Conservation (phyloP, 2,797 vertebrate genomes). For the Ciconia nigra region DNA sequence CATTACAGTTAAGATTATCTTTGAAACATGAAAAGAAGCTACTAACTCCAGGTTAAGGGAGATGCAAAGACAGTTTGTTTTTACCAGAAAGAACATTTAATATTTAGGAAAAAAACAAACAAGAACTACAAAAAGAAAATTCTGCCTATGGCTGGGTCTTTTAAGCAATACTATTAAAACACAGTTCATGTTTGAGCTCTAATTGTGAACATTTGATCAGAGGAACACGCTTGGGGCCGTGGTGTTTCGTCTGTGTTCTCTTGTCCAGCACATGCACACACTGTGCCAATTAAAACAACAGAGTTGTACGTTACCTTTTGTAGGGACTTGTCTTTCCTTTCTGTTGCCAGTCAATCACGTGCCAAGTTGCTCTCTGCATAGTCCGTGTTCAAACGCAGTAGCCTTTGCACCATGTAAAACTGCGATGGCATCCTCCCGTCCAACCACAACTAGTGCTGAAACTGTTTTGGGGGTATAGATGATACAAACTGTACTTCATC, state of each 20-base stretch:
- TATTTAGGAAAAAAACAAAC: not conserved
- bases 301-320: not conserved
- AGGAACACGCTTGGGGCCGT: not conserved
- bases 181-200: not conserved
- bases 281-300: not conserved
- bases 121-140: not conserved
- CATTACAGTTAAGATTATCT: not conserved
- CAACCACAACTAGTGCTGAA: not conserved
- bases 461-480: not conserved
- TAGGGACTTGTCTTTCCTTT: not conserved
- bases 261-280: not conserved
- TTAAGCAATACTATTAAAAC: not conserved
- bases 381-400: not conserved
- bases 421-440: not conserved
- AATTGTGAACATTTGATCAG: not conserved
- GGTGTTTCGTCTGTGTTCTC: not conserved
- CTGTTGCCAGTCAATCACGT: not conserved
- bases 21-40: not conserved
- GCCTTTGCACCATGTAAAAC: not conserved
- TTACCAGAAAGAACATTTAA: not conserved
- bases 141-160: not conserved
- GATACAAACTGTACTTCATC: not conserved
- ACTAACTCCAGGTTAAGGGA: not conserved
- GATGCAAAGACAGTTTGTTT: not conserved
- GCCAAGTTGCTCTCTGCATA: not conserved